Conservation (phyloP, 2,113 vertebrate genomes). For the Paramormyrops kingsleyae region DNA sequence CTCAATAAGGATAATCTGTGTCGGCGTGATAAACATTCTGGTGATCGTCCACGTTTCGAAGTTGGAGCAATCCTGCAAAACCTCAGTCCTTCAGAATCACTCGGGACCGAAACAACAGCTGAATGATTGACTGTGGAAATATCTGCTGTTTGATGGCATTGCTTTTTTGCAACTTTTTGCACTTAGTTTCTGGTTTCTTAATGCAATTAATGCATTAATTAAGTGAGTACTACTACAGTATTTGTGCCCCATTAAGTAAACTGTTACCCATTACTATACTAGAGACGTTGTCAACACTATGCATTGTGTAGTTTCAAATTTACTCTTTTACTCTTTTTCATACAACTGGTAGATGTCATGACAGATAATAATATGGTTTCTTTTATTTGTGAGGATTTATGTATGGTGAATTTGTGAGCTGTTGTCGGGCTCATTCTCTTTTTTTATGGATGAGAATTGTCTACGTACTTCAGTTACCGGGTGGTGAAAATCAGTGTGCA, state of each 20-base stretch:
- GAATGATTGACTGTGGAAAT: background rate
- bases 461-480: background rate
- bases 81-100: background rate
- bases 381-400: background rate
- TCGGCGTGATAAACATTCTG: background rate
- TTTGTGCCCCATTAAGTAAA: too few species aligned
- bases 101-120: background rate
- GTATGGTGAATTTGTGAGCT: background rate
- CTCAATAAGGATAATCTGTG: background rate
- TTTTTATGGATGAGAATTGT: background rate
- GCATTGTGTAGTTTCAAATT: background rate
- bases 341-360: background rate
- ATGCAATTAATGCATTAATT: background rate
- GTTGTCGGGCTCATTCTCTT: background rate
- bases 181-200: background rate
- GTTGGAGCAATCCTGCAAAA: background rate
- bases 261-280: background rate
- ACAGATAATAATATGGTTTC: background rate
- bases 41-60: background rate
- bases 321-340: background rate
- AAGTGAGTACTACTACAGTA: too few species aligned
- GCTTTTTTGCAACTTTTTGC: background rate
- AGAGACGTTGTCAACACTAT: background rate
- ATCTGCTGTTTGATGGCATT: background rate
- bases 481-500: background rate